Base-by-base conservation (phyloP, 1,140 invertebrate genomes). In the Solenopsis fugax region DNA sequence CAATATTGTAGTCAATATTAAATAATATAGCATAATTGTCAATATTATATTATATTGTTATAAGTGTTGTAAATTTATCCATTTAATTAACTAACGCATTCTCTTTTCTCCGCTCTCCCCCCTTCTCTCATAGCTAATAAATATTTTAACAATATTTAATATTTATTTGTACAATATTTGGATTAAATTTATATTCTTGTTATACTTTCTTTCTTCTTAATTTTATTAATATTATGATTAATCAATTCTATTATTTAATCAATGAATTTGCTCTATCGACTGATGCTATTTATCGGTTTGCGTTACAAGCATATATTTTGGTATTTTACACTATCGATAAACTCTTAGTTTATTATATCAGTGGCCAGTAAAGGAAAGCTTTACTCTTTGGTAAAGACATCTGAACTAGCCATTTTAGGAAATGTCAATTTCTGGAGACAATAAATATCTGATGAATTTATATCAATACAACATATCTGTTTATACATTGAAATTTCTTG, bases 111-210 rank as follows among this genome's bases (percentile, higher is more conserved):
- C n/a, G 6, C 41, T 21, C 4, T 24, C 65, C 2, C 10, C 54
- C n/a, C 13, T 2, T 56, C 2, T 73, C 18, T 75, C 34, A 56
- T 34, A 18, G 1, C 18, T 56, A 18, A 50, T 69, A 5, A 48
- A 29, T 81, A 81, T 56, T 21, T 80, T 65, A 13, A 48, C 67
- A 67, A 80, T 65, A 13, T 50, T 65, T 9, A 54, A 69, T 62
- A 69, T 54, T 52, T 13, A 54, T 41, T 24, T 69, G 13, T 24
- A 12, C 4, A 41, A 54, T 12, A 56, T 56, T 41, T 69, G 4
- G 2, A 29, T 45, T 7, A 71, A 12, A 29, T 58, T 69, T 3
- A 69, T n/a, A 16, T 37, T 67, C 0, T 34, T 41, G 5, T 48
- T 77, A 24, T n/a, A 64, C 50, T 50, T 54, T 69, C 69, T 29